phyloP scores from a whole-genome alignment of 2,797 vertebrate species.

The Yasuhikotakia modesta region DNA sequence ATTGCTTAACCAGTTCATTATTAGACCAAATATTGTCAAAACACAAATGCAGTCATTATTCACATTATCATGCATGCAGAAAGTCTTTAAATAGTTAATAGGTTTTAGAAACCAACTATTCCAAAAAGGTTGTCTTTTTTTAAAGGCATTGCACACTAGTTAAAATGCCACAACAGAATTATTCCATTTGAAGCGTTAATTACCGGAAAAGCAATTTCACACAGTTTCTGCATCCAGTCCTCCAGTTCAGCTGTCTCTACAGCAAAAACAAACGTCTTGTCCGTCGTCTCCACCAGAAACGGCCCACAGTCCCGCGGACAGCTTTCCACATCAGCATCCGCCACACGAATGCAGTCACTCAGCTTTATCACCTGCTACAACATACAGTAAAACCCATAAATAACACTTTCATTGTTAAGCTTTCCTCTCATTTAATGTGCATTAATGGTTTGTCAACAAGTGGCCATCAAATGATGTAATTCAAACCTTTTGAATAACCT shows the following conservation, averaged over 20 bases:
- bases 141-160: too few species aligned
- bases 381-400: background rate
- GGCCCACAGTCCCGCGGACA: conserved; percentile 81
- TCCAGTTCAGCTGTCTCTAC: conserved; percentile 70
- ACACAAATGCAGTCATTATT: too few species aligned
- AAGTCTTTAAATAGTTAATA: too few species aligned
- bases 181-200: conserved; percentile 12
- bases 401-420: background rate
- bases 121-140: too few species aligned
- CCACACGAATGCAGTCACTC: conserved; percentile 85
- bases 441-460: background rate
- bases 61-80: too few species aligned
- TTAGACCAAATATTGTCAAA: too few species aligned
- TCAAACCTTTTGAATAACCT: background rate
- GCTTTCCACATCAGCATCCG: conserved; percentile 71
- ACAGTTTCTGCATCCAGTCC: conserved; percentile 81
- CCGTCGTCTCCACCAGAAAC: conserved; percentile 88
- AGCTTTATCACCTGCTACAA: conserved; percentile 79
- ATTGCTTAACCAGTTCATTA: too few species aligned
- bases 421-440: background rate
- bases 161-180: too few species aligned
- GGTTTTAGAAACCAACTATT: too few species aligned
- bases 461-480: background rate
- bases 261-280: conserved; percentile 83
- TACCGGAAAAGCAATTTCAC: conserved; percentile 80